These are phyloP conservation scores for Cerceris rybyensis DNA, from an alignment of 2,888 invertebrate species.

Conservation along the genomic window DNA sequence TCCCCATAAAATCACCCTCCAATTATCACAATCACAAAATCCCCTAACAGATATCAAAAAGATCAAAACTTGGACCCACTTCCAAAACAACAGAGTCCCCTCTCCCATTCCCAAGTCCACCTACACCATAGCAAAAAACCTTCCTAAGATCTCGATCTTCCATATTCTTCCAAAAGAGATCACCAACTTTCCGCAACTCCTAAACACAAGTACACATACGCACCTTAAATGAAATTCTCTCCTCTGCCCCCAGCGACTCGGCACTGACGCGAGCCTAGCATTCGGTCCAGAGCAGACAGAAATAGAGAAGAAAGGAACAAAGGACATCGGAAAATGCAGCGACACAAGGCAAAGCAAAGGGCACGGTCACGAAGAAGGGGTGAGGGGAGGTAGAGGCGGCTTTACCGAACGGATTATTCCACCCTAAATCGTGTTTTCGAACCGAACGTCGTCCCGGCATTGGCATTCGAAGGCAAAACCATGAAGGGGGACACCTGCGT, in stretches of 20 bases:
- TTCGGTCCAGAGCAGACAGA: no score
- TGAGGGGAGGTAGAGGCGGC: conserved; percentile 19
- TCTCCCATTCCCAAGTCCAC: no score
- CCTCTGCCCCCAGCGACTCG: conserved; percentile 22
- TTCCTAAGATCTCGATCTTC: no score
- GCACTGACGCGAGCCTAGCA: not conserved
- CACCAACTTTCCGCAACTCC: no score
- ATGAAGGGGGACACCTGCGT: conserved; percentile 63
- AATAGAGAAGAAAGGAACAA: not conserved
- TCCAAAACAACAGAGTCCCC: no score
- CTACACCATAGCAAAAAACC: no score
- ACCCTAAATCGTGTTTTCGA: conserved; percentile 71
- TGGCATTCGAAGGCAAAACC: conserved; percentile 63
- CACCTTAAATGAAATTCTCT: conserved; percentile 65
- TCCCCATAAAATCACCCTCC: no score
- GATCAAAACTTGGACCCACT: no score
- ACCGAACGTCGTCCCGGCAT: conserved; percentile 61
- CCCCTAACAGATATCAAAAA: no score
- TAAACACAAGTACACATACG: no score
- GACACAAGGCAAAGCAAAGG: conserved; percentile 24
- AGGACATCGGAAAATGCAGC: not conserved
- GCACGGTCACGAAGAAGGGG: conserved; percentile 7
- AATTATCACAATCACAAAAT: no score
- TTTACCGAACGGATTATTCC: conserved; percentile 70
- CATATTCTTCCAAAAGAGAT: no score